Evolutionary conservation across 1,140 invertebrate species (phyloP).

Genomic region (Lethocerus indicus): DNA sequence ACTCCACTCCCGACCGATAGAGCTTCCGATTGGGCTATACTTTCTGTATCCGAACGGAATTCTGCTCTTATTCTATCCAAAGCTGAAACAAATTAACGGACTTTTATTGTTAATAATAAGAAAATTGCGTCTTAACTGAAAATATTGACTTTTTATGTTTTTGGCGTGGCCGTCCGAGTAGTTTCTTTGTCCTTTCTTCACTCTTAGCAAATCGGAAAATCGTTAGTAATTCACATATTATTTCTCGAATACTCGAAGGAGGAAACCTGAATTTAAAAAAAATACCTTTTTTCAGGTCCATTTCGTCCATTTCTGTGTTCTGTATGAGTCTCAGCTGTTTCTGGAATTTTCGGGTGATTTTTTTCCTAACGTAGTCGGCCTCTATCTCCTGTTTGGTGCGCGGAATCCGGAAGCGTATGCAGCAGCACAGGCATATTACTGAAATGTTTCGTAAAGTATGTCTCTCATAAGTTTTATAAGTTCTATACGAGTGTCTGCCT

Average conservation of each 20-base stretch:
- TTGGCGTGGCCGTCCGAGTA: neutral
- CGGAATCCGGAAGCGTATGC: slow-evolving; percentile 69
- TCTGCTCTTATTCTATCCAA: slow-evolving; percentile 29
- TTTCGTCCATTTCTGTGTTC: slow-evolving; percentile 69
- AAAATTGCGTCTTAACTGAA: neutral
- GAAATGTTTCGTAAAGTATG: too few relatives aligned
- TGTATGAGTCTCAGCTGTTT: slow-evolving; percentile 62
- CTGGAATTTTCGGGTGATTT: slow-evolving; percentile 64
- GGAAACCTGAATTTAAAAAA: too few relatives aligned
- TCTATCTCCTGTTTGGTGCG: slow-evolving; percentile 87
- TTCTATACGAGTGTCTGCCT: too few relatives aligned
- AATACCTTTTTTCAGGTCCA: slow-evolving; percentile 61
- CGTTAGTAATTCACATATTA: neutral
- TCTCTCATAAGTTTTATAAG: too few relatives aligned
- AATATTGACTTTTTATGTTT: neutral
- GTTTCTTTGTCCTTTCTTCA: neutral
- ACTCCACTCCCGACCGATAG: neutral
- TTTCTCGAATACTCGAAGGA: neutral
- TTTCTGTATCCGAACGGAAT: slow-evolving; percentile 26
- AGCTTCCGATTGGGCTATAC: slow-evolving; percentile 13
- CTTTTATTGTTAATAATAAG: too few relatives aligned
- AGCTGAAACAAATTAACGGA: slow-evolving; percentile 24
- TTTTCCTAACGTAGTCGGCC: slow-evolving; percentile 68
- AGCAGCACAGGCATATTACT: slow-evolving; percentile 66
- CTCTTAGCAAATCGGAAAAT: neutral